Percentiles rank a stretch among this genome's conserved stretches.
phyloP scores from a whole-genome alignment of 2,888 invertebrate genomes.

The Anthoptus insignis region DNA sequence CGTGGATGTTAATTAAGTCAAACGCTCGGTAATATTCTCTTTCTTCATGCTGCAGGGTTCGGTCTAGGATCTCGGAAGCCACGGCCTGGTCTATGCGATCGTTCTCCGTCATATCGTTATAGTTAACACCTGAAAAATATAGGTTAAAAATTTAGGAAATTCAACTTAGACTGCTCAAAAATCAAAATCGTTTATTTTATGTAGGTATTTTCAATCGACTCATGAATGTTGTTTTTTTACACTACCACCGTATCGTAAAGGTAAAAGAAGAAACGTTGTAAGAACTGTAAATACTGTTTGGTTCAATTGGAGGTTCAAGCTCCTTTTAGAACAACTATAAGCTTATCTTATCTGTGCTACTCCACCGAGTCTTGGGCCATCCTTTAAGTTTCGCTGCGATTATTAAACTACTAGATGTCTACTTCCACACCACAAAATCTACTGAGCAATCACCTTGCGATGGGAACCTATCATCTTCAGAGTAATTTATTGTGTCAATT shows the following conservation, averaged over 20 bases:
- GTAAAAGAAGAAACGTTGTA: no score
- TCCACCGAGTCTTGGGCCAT: no score
- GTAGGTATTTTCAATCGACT: no score
- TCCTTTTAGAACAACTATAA: no score
- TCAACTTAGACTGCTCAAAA: background rate
- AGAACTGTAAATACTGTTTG: no score
- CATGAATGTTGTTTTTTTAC: no score
- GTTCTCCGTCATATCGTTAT: conserved; percentile 63
- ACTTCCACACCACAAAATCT: background rate
- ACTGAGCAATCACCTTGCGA: conserved; percentile 67
- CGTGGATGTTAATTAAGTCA: conserved; percentile 67
- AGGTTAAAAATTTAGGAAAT: background rate
- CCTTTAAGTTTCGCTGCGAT: no score
- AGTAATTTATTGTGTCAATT: conserved; percentile 73
- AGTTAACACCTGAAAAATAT: conserved; percentile 62
- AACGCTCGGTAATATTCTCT: conserved; percentile 65
- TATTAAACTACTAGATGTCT: background rate
- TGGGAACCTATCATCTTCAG: conserved; percentile 73
- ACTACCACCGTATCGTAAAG: no score
- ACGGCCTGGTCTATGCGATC: conserved; percentile 71
- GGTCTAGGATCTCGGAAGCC: conserved; percentile 69
- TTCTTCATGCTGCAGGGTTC: conserved; percentile 70
- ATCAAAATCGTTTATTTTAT: no score
- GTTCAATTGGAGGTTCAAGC: no score
- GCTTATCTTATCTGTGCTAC: no score